Base-by-base conservation (phyloP, 2,888 invertebrate species). In the Allophyes oxyacanthae region DNA sequence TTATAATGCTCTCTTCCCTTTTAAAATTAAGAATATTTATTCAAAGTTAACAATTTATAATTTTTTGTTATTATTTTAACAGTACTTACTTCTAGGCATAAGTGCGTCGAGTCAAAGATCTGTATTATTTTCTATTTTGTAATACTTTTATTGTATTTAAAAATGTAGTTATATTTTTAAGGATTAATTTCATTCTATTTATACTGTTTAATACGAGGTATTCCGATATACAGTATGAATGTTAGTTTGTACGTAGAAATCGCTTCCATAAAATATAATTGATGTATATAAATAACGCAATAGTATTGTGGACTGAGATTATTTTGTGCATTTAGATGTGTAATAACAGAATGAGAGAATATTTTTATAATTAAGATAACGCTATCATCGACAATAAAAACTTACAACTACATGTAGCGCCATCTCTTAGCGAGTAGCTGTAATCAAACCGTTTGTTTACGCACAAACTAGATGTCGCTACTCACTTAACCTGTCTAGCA, bases 41-140 rank as follows among this genome's bases (percentile, higher is more conserved):
- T 91, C 86, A 86, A 88, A 86, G 85, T 88, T 91, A 89, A 89
- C 86, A 84, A 82, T 82, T 84, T 85, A 84, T 84, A 83, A 81
- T 82, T 86, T 81, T 78, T 90, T 89, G 88, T 90, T 89, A 88
- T 86, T 84, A 85, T 84, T 81, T 86, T 91, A 89, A 88, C 86
- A 84, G 87, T 90, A 91, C 88, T 90, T 91, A 90, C 87, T 87
- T 87, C 72, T 91, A 92, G 88, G 63, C 73, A 73, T 93, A 92
- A 91, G 92, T 84, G 87, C 87, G 89, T 90, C 88, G 89, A 94
- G 93, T 93, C 93, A 94, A 92, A 93, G 93, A 94, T 94, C 93
- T 94, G 93, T 94, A 94, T 94, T 94, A 94, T 92, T 92, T 92
- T 90, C 84, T 93, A 93, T 92, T 91, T 92, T 92, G 88, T 94